Conservation (phyloP, 2,113 vertebrate species). For the Paratilapia polleni region DNA sequence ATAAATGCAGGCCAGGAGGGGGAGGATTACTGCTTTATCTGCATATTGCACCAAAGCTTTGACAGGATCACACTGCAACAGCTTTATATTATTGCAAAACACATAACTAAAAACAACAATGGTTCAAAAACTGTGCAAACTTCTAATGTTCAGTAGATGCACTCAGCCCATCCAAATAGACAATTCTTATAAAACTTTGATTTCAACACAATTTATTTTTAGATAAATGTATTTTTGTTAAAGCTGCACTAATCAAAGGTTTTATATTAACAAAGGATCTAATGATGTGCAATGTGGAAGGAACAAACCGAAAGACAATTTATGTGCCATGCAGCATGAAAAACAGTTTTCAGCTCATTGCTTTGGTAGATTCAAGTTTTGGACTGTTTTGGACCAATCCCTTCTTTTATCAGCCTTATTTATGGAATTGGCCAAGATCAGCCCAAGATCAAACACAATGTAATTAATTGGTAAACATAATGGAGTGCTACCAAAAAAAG, state of each 20-base stretch:
- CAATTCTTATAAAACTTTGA: background rate
- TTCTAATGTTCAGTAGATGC: background rate
- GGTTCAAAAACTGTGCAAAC: background rate
- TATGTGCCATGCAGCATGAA: background rate
- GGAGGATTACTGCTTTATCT: conserved; percentile 4
- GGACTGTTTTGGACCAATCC: background rate
- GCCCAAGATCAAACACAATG: background rate
- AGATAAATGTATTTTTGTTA: background rate
- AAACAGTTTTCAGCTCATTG: background rate
- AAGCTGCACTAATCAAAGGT: background rate
- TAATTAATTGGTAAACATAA: background rate
- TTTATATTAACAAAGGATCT: background rate
- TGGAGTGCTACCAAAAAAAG: background rate
- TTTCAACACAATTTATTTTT: conserved; percentile 1
- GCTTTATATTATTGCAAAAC: background rate
- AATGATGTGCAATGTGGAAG: background rate
- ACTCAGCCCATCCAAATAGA: background rate
- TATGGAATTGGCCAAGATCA: background rate
- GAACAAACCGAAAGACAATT: background rate
- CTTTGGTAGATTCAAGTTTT: background rate
- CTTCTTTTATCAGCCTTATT: background rate
- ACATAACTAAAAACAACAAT: background rate
- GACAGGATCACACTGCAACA: background rate
- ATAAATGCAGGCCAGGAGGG: background rate
- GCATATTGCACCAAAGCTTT: background rate